phyloP scores from a whole-genome alignment of 2,113 vertebrate genomes.

The Oryzias curvinotus region DNA sequence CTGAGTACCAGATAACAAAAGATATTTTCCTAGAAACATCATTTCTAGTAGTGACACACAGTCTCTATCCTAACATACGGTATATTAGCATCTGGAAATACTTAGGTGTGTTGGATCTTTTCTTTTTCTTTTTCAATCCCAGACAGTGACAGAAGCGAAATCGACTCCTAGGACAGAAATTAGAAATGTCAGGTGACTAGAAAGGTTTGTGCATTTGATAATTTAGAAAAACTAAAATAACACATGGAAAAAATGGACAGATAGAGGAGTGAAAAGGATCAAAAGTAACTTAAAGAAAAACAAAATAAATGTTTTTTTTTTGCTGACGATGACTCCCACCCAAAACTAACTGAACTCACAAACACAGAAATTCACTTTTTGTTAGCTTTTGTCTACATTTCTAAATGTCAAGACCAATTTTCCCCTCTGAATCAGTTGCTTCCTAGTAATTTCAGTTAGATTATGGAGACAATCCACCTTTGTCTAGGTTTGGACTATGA shows the following conservation, averaged over 20 bases:
- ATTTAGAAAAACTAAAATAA: not conserved
- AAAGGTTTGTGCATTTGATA: not conserved
- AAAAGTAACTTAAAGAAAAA: constrained; percentile 5
- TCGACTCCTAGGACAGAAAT: not conserved
- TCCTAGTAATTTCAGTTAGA: too few relatives aligned
- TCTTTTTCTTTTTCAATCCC: constrained; percentile 11
- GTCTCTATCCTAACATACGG: constrained; percentile 36
- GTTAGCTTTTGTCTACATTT: too few relatives aligned
- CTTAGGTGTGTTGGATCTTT: constrained; percentile 42
- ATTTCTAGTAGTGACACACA: constrained; percentile 64
- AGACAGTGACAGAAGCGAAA: not conserved
- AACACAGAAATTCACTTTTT: too few relatives aligned
- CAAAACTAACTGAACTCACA: too few relatives aligned
- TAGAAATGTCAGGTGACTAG: not conserved
- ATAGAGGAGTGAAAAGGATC: not conserved
- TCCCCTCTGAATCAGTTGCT: too few relatives aligned
- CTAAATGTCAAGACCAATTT: too few relatives aligned
- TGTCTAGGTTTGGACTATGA: too few relatives aligned
- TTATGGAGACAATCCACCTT: too few relatives aligned
- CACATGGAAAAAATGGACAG: not conserved
- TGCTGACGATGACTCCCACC: not conserved
- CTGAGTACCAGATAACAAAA: constrained; percentile 50
- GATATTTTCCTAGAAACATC: constrained; percentile 70
- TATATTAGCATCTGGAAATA: constrained; percentile 68
- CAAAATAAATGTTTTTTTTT: constrained; percentile 11